Evolutionary conservation across 2,888 invertebrate genomes (phyloP), one percentile per base, ranked within the genome.

Genomic region (Pheosia tremula): DNA sequence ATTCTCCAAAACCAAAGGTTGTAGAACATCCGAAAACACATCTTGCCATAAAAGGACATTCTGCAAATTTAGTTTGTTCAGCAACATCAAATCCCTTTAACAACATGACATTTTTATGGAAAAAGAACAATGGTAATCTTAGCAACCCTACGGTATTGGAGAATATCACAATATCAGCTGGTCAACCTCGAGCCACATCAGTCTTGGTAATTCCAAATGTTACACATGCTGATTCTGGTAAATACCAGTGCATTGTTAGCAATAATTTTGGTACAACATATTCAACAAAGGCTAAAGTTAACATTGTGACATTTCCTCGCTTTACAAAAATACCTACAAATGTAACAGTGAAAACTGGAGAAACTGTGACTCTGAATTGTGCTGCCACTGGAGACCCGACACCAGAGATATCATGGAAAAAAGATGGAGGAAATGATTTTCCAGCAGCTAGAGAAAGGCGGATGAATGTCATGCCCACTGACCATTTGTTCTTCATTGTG

Each of bases 371-470:
- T 62, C 94, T 99, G 41, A 98, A 98, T 80, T 99, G 99, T 94
- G 97, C 98, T 11, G 99, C 98, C 3, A 95, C 95, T 63, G 99
- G 98, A 0, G 97, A 97, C 80, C 98, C 99, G 0, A 91, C 95
- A 57, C 99, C 99, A 24, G 97, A 97, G 89, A 97, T 98, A 75
- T 96, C 97, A 0, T 97, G 98, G 96, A 97, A 97, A 78, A 98
- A 98, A 88, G 98, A 97, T 90, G 98, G 97, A n/a, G 98, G 97
- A 0, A 97, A 97, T 81, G 97, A 98, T 82, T 99, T 99, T 86
- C 98, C 98, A 7, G 99, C 99, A 5, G 99, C 99, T 8, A 95
- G 97, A 74, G 98, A 99, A 86, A 95, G 98, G 55, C 94, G 99
- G 49, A 97, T 99, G 96, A 97, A 97, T 89, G 97, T 98, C 56